A percentile compares a stretch with the other conserved stretches of the same genome.
These are phyloP conservation scores for Anolis apletophallus DNA, from an alignment of 2,797 vertebrate species.

Conservation along the genomic window DNA sequence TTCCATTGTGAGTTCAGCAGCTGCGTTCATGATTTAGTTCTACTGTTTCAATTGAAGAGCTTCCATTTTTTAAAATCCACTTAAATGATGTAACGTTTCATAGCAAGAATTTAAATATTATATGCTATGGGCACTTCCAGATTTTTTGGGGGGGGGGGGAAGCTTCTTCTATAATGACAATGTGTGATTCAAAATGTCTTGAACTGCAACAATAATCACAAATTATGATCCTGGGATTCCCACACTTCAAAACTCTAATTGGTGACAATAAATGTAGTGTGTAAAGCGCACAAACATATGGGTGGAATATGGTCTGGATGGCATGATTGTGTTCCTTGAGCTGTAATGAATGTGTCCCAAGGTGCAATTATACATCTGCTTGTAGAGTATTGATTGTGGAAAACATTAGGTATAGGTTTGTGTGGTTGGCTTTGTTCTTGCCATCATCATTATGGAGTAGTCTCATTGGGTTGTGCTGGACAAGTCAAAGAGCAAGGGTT, in stretches of 20 bases:
- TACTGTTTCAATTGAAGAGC: constrained; percentile 52
- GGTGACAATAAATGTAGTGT: constrained; percentile 72
- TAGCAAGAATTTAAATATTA: constrained; percentile 14
- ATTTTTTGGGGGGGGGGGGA: no score
- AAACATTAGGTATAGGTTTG: constrained; percentile 50
- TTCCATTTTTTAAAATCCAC: constrained; percentile 29
- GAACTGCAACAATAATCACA: constrained; percentile 65
- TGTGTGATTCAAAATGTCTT: constrained; percentile 44
- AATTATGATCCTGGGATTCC: constrained; percentile 72
- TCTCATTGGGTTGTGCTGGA: not conserved
- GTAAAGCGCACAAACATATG: constrained; percentile 75
- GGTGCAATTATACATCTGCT: constrained; percentile 76
- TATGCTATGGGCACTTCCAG: constrained; percentile 26
- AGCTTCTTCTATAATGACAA: constrained; percentile 26
- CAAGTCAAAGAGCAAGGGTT: not conserved
- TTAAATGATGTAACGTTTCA: constrained; percentile 12
- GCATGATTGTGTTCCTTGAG: constrained; percentile 71
- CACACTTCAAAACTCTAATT: constrained; percentile 64
- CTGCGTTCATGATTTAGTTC: constrained; percentile 51
- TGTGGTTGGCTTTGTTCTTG: not conserved
- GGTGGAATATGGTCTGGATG: constrained; percentile 76
- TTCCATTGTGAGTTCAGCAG: constrained; percentile 56
- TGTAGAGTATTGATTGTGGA: constrained; percentile 62
- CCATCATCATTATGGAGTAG: not conserved
- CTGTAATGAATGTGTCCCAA: constrained; percentile 77